These are phyloP conservation scores for Chironomus tepperi DNA, from an alignment of 1,140 invertebrate genomes.

Conservation along the genomic window DNA sequence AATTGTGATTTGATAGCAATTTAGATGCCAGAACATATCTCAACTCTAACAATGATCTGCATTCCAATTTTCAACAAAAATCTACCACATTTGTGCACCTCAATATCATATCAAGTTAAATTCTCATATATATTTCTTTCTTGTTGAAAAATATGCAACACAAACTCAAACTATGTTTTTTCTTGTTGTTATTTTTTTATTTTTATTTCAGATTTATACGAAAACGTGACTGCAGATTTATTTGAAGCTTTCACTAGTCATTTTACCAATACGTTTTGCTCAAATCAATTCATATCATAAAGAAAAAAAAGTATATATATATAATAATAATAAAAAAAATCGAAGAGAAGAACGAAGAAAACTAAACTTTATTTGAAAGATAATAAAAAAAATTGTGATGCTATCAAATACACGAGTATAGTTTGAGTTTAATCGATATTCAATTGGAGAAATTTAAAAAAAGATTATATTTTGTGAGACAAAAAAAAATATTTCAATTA, in stretches of 20 bases:
- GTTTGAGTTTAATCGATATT: neutral
- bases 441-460: neutral
- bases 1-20: neutral
- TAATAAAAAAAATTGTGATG: neutral
- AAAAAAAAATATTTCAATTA: conserved; percentile 8
- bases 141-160: neutral
- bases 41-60: no score
- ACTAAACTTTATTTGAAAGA: neutral
- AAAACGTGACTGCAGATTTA: conserved; percentile 24
- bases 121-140: neutral
- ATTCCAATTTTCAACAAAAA: neutral
- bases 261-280: conserved; percentile 19
- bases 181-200: neutral
- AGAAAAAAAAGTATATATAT: neutral
- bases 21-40: neutral
- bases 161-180: conserved; percentile 1
- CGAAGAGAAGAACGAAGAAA: neutral
- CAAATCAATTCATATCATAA: conserved; percentile 21
- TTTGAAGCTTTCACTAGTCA: conserved; percentile 17
- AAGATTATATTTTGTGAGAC: neutral
- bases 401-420: neutral
- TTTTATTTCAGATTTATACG: conserved; percentile 20
- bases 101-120: neutral
- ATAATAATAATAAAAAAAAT: neutral
- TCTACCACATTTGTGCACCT: neutral